Conservation (phyloP, 1,140 invertebrate genomes). For the Brachionus rubens region DNA sequence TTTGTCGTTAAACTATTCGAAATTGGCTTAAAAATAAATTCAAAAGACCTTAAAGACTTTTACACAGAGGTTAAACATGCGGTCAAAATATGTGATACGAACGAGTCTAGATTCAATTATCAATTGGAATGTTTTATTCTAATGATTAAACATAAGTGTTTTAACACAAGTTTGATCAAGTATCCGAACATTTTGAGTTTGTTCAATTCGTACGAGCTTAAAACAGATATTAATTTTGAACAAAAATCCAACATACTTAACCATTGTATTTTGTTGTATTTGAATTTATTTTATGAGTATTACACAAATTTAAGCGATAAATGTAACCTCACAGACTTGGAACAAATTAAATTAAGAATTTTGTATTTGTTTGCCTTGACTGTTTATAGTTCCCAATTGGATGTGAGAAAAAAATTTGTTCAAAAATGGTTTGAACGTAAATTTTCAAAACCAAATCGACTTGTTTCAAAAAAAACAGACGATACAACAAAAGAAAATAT, state of each 20-base stretch:
- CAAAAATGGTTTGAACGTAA: slow-evolving; percentile 28
- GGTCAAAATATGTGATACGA: background rate
- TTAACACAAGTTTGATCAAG: background rate
- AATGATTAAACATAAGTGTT: slow-evolving; percentile 4
- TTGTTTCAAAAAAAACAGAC: background rate
- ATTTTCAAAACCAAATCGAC: background rate
- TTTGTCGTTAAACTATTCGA: slow-evolving; percentile 10
- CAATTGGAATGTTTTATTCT: slow-evolving; percentile 32
- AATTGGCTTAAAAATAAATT: slow-evolving; percentile 13
- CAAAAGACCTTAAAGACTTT: slow-evolving; percentile 26
- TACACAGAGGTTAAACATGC: background rate
- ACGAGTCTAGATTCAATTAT: background rate
- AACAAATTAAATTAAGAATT: background rate
- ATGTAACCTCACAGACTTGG: background rate
- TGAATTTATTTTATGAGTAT: slow-evolving; percentile 10
- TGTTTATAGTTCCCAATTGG: slow-evolving; percentile 25
- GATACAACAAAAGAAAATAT: background rate
- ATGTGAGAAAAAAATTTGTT: slow-evolving; percentile 26
- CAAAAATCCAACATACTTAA: slow-evolving; percentile 1
- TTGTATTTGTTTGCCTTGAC: background rate
- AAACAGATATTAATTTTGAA: slow-evolving; percentile 2
- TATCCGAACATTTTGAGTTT: background rate
- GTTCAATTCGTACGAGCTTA: background rate
- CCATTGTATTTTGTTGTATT: background rate
- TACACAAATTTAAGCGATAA: background rate